Percentiles rank a stretch among this genome's conserved stretches.
Evolutionary conservation across 2,113 vertebrate species (phyloP).

Genomic region (Plotosus lineatus): DNA sequence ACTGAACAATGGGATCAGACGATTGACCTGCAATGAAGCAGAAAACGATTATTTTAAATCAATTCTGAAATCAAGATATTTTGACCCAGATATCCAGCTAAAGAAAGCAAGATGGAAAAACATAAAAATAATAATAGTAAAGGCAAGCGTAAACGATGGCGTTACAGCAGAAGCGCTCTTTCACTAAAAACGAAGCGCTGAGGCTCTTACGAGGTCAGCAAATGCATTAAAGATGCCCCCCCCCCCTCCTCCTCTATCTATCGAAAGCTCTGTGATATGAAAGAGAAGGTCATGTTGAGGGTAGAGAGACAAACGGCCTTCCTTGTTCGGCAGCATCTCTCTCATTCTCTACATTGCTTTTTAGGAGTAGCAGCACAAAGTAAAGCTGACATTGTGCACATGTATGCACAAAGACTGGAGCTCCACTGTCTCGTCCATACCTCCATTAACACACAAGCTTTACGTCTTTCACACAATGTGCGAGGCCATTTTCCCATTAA

Average conservation of each 20-base stretch:
- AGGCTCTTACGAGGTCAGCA: slow-evolving; percentile 69
- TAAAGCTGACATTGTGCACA: slow-evolving; percentile 63
- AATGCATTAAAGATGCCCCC: slow-evolving; percentile 49
- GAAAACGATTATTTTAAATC: neutral
- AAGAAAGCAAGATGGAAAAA: no score
- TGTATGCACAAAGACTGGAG: slow-evolving; percentile 61
- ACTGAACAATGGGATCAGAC: neutral
- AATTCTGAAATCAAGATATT: neutral
- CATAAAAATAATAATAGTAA: slow-evolving; percentile 1
- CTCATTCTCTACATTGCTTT: slow-evolving; percentile 57
- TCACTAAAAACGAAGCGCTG: slow-evolving; percentile 29
- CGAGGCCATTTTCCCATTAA: no score
- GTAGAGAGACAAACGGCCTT: slow-evolving; percentile 70
- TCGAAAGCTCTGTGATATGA: slow-evolving; percentile 61
- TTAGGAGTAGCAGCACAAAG: slow-evolving; percentile 60
- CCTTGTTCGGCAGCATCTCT: slow-evolving; percentile 69
- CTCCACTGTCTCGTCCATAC: slow-evolving; percentile 24
- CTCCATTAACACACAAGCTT: slow-evolving; percentile 71
- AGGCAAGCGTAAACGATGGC: slow-evolving; percentile 13
- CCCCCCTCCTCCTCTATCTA: slow-evolving; percentile 54
- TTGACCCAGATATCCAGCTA: neutral
- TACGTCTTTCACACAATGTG: slow-evolving; percentile 71
- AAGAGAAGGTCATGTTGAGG: slow-evolving; percentile 67
- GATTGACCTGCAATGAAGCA: neutral
- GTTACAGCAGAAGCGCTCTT: slow-evolving; percentile 14